A percentile compares a stretch with the other conserved stretches of the same genome.
Conservation (phyloP, 2,888 invertebrate species). For the Gymnosoma rotundatum region DNA sequence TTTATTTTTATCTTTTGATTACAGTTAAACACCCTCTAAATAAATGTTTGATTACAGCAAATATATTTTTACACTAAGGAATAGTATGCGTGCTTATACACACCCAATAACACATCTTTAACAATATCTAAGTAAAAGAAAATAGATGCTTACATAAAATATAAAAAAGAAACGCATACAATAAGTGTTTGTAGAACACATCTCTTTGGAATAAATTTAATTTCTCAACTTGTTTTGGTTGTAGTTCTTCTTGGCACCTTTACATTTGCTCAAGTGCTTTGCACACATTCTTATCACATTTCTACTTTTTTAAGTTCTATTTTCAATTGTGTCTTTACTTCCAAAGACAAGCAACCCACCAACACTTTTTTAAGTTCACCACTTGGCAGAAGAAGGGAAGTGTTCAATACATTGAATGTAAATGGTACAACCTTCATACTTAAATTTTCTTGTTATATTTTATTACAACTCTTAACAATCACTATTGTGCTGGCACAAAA, state of each 20-base stretch:
- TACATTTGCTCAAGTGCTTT: constrained; percentile 65
- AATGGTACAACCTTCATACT: constrained; percentile 27
- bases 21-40: too few species aligned
- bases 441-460: not conserved
- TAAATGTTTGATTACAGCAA: too few species aligned
- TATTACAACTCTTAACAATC: too few species aligned
- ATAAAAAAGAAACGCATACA: too few species aligned
- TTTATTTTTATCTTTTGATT: too few species aligned
- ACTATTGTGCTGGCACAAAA: constrained; percentile 1
- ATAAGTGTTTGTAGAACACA: too few species aligned
- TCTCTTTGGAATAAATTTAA: constrained; percentile 40
- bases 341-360: constrained; percentile 9
- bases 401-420: constrained; percentile 43
- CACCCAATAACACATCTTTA: too few species aligned
- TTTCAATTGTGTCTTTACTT: not conserved
- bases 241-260: constrained; percentile 51
- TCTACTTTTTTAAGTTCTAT: constrained; percentile 1
- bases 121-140: too few species aligned
- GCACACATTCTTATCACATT: constrained; percentile 53
- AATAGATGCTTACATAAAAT: too few species aligned
- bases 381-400: not conserved
- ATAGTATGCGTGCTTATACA: too few species aligned
- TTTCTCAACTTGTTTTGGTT: constrained; percentile 31
- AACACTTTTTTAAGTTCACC: not conserved
- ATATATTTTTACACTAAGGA: too few species aligned